Evolutionary conservation across 2,888 invertebrate genomes (phyloP).

Genomic region (Drosophila colorata): DNA sequence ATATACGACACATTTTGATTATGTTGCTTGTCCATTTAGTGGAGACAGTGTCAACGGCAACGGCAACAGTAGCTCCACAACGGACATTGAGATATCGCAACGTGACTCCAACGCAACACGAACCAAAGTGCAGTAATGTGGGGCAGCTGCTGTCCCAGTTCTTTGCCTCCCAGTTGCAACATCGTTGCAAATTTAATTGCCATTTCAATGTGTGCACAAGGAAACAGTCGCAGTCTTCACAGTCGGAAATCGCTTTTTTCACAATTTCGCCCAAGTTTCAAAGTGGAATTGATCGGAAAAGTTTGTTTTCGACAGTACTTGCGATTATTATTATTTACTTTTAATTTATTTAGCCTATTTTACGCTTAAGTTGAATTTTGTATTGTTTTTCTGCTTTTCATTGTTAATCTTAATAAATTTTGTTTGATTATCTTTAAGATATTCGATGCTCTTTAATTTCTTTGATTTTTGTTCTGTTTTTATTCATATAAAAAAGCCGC

Average conservation of each 20-base stretch:
- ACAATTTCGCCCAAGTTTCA: slow-evolving; percentile 21
- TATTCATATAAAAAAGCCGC: slow-evolving; percentile 51
- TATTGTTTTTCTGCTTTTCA: slow-evolving; percentile 9
- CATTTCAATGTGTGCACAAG: slow-evolving; percentile 48
- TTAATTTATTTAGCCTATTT: slow-evolving; percentile 41
- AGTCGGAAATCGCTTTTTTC: slow-evolving; percentile 36
- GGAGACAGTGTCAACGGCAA: slow-evolving; percentile 62
- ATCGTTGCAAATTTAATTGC: slow-evolving; percentile 47
- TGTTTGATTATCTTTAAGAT: slow-evolving; percentile 30
- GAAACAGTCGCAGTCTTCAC: slow-evolving; percentile 44
- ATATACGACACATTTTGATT: slow-evolving; percentile 56
- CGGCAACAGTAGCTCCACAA: slow-evolving; percentile 63
- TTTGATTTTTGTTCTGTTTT: slow-evolving; percentile 22
- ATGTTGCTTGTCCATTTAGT: slow-evolving; percentile 74
- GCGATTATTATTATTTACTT: slow-evolving; percentile 45
- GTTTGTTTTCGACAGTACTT: slow-evolving; percentile 51
- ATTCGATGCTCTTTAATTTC: slow-evolving; percentile 8
- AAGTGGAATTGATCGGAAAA: slow-evolving; percentile 34
- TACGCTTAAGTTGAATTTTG: slow-evolving; percentile 22
- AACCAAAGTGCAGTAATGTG: slow-evolving; percentile 57
- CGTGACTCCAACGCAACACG: slow-evolving; percentile 47
- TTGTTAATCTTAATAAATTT: slow-evolving; percentile 51
- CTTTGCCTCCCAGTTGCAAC: slow-evolving; percentile 25
- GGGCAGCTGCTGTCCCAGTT: slow-evolving; percentile 7
- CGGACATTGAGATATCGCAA: slow-evolving; percentile 81